Evolutionary conservation across 2,888 invertebrate species (phyloP), one percentile per base, ranked within the genome.

Genomic region (Anarsia innoxiella): DNA sequence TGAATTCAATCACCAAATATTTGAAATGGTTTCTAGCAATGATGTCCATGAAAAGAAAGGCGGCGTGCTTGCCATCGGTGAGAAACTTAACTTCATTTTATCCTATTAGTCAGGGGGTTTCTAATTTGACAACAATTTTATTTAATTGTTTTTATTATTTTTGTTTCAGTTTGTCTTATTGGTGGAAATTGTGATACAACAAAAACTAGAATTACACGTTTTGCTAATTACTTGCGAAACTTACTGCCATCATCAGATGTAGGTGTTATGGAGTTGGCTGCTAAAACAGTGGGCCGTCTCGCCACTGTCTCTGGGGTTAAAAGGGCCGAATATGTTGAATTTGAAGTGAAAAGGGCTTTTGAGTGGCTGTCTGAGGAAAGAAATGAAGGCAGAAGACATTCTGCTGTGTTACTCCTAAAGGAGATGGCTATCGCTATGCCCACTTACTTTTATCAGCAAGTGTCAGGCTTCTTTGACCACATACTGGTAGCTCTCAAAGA

Each of bases 321-420:
- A 69, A 93, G 97, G 16, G 95, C 96, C 0, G 97, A 97, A 65
- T 97, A 97, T 67, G 97, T 99, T n/a, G 97, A 98, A 59, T 97
- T 97, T 83, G 97, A 98, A 79, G 95, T 98, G 1, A 96, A 96
- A 69, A 88, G 95, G 60, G 96, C 98, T 1, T 94, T 97, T 67
- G 99, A 99, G 69, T 97, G 96, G 96, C 86, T 99, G 3, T 91
- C 93, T 14, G 94, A 93, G 34, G 97, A 96, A 57, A 87, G 96
- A 50, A 91, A 95, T 69, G 97, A 98, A 86, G 93, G 94, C 2
- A 92, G 95, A 65, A 88, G 96, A 32, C 95, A 95, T 72, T 96
- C 96, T 8, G 97, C 97, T 8, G 96, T 97, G 1, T 85, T 99
- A 31, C 91, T 99, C 10, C 78, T 98, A 8, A 91, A 95, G 56